Conservation (phyloP, 2,797 vertebrate species). For the Eutrigla gurnardus region DNA sequence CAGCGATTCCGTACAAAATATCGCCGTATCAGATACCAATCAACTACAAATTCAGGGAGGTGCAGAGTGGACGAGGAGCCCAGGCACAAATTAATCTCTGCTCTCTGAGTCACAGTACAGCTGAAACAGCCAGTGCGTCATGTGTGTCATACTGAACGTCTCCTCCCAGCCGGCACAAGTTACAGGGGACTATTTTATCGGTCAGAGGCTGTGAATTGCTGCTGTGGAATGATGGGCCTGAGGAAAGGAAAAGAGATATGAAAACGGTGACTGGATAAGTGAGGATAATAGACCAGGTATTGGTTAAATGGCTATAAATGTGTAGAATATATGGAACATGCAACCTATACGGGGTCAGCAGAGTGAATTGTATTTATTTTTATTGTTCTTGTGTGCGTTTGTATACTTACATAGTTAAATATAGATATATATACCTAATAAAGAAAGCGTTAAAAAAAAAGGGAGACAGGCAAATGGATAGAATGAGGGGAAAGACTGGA, state of each 20-base stretch:
- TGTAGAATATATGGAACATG: not conserved
- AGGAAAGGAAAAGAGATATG: not conserved
- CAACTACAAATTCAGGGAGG: slow-evolving; percentile 16
- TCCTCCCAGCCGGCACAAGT: slow-evolving; percentile 4
- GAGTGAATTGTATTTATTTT: not conserved
- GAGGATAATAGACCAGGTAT: not conserved
- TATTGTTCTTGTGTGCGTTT: not conserved
- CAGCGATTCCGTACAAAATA: slow-evolving; percentile 28
- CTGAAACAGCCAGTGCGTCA: slow-evolving; percentile 5
- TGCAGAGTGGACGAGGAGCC: slow-evolving; percentile 15
- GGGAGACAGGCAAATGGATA: too few species aligned
- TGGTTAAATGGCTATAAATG: not conserved
- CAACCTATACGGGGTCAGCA: not conserved
- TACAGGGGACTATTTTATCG: slow-evolving; percentile 27
- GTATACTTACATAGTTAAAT: not conserved
- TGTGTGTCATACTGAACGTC: not conserved
- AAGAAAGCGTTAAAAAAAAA: not conserved
- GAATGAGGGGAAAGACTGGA: not conserved
- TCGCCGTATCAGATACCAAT: slow-evolving; percentile 35
- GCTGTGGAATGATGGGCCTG: slow-evolving; percentile 4
- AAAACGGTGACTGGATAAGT: not conserved
- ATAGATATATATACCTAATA: not conserved
- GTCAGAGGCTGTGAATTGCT: slow-evolving; percentile 17
- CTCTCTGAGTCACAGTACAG: slow-evolving; percentile 25
- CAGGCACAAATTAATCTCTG: slow-evolving; percentile 28